Evolutionary conservation across 2,797 vertebrate genomes (phyloP).

Genomic region (Gymnothorax reevesii): DNA sequence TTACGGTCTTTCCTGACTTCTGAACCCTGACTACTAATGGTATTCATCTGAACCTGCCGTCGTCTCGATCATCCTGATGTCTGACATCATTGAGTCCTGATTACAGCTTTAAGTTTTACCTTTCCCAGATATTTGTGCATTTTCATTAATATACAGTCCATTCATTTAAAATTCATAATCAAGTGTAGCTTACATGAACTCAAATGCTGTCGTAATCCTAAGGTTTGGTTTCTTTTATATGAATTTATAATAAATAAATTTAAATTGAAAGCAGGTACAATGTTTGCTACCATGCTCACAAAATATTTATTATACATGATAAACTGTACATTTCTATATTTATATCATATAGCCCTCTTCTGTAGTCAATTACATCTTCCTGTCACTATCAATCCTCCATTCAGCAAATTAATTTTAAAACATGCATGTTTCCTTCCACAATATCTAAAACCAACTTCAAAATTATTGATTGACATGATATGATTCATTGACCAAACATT

Average conservation of each 20-base stretch:
- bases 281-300: constrained; percentile 51
- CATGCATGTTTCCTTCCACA: not conserved
- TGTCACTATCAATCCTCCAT: constrained; percentile 13
- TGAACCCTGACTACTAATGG: too few species aligned
- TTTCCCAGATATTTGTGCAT: not conserved
- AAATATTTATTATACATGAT: constrained; percentile 53
- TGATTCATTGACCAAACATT: not conserved
- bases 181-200: too few species aligned
- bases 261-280: too few species aligned
- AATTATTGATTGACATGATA: not conserved
- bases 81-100: too few species aligned
- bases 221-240: too few species aligned
- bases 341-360: not conserved
- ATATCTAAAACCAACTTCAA: not conserved
- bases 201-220: too few species aligned
- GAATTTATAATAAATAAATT: too few species aligned
- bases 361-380: not conserved
- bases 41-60: too few species aligned
- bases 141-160: not conserved
- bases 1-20: too few species aligned
- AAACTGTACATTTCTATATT: constrained; percentile 61
- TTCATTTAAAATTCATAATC: too few species aligned
- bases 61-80: too few species aligned
- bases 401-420: not conserved
- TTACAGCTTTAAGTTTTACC: not conserved